Conservation (phyloP, 1,140 invertebrate species). For the Chironomus striatipennis region DNA sequence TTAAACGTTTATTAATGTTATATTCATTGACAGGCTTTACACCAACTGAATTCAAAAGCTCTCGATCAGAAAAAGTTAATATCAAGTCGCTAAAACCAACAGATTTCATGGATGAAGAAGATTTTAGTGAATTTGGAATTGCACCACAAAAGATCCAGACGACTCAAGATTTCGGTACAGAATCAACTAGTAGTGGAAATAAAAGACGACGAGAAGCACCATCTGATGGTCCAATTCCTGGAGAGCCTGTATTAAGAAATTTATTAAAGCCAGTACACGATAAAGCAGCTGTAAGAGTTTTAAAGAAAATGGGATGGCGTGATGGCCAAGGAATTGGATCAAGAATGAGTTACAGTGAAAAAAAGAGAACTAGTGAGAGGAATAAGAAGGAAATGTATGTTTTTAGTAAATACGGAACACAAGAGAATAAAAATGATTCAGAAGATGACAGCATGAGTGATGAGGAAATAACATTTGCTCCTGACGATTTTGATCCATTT, state of each 20-base stretch:
- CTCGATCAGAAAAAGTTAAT: conserved; percentile 57
- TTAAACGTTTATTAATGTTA: background rate
- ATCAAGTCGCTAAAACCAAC: conserved; percentile 56
- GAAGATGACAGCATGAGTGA: conserved; percentile 38
- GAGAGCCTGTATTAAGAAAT: conserved; percentile 64
- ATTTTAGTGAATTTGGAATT: conserved; percentile 90
- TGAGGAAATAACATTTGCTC: conserved; percentile 68
- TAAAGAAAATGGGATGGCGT: conserved; percentile 84
- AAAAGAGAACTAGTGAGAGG: conserved; percentile 30
- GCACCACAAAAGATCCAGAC: conserved; percentile 68
- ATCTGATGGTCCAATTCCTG: conserved; percentile 66
- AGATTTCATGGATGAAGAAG: conserved; percentile 99
- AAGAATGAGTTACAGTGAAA: conserved; percentile 48
- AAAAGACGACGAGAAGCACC: conserved; percentile 42
- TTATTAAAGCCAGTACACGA: conserved; percentile 72
- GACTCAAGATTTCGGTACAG: conserved; percentile 58
- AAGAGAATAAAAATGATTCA: conserved; percentile 28
- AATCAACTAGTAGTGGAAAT: conserved; percentile 41
- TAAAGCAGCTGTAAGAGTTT: conserved; percentile 77
- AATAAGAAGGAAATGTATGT: conserved; percentile 36
- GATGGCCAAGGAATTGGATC: conserved; percentile 87
- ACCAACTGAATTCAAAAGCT: conserved; percentile 87
- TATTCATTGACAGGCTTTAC: conserved; percentile 54
- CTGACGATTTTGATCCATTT: conserved; percentile 69
- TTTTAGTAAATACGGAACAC: conserved; percentile 33